These are phyloP conservation scores for Amiota communis DNA, from an alignment of 2,888 invertebrate genomes.

Conservation along the genomic window DNA sequence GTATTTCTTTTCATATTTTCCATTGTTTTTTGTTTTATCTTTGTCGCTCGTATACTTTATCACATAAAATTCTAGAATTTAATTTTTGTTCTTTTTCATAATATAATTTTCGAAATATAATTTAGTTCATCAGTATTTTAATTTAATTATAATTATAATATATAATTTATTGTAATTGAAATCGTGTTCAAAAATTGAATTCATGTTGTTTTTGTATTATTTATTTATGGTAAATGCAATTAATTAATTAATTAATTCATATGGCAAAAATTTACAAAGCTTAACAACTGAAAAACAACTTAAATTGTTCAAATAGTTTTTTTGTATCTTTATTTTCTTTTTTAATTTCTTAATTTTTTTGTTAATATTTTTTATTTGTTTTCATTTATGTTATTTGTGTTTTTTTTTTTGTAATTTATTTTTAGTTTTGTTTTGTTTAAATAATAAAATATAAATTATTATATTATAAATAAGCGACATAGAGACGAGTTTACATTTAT, in stretches of 20 bases:
- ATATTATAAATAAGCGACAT: too few species aligned
- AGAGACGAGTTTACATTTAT: too few species aligned
- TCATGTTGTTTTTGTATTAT: constrained; percentile 50
- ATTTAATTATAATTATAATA: not conserved
- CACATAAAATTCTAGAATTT: constrained; percentile 61
- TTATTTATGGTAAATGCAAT: too few species aligned
- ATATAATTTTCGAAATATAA: constrained; percentile 25
- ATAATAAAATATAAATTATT: too few species aligned
- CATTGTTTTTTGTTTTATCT: not conserved
- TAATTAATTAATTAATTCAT: constrained; percentile 37
- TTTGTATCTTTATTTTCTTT: too few species aligned
- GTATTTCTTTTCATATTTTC: not conserved
- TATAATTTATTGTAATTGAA: not conserved
- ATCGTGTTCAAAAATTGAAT: constrained; percentile 28
- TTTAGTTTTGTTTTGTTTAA: too few species aligned
- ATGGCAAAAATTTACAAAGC: constrained; percentile 65
- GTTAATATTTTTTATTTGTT: not conserved
- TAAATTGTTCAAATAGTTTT: constrained; percentile 44
- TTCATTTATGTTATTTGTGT: constrained; percentile 11
- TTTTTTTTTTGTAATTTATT: too few species aligned
- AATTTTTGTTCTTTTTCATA: constrained; percentile 14
- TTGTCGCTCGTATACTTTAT: constrained; percentile 59
- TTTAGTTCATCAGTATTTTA: not conserved
- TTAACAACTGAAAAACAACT: constrained; percentile 49
- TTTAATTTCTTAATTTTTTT: too few species aligned